Conservation (phyloP, 2,113 vertebrate genomes). For the Acinonyx jubatus region DNA sequence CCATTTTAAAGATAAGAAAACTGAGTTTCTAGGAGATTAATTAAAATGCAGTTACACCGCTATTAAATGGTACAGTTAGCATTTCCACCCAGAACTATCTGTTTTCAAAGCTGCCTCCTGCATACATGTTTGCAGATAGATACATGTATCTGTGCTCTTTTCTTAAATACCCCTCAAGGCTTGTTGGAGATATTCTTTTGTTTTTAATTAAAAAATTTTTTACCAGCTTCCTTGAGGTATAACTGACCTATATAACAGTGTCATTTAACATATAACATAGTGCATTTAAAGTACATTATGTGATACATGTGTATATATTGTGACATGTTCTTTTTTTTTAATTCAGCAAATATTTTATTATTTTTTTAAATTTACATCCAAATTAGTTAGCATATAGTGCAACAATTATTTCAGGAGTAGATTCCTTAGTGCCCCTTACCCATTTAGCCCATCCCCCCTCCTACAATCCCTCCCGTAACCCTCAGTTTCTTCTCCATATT, state of each 20-base stretch:
- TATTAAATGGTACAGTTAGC: not conserved
- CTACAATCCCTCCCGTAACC: accelerated
- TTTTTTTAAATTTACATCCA: too few relatives aligned
- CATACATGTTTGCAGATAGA: not conserved
- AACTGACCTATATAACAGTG: not conserved
- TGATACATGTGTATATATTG: not conserved
- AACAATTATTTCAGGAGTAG: too few relatives aligned
- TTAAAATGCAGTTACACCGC: not conserved
- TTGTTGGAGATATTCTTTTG: not conserved
- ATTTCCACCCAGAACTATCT: not conserved
- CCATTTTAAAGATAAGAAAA: conserved; percentile 12
- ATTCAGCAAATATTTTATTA: too few relatives aligned
- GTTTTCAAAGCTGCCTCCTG: not conserved
- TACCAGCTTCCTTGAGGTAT: not conserved
- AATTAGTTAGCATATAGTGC: too few relatives aligned
- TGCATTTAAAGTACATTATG: not conserved
- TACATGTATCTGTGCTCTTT: not conserved
- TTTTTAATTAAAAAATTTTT: not conserved
- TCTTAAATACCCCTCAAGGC: not conserved
- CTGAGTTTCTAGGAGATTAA: not conserved
- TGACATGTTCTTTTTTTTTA: not conserved
- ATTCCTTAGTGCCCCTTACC: too few relatives aligned
- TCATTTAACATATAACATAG: not conserved
- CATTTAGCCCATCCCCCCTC: too few relatives aligned
- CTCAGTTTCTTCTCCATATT: too few relatives aligned